A percentile compares a stretch with the other conserved stretches of the same genome.
These are phyloP conservation scores for Resseliella maxima DNA, from an alignment of 2,888 invertebrate genomes.

Conservation along the genomic window DNA sequence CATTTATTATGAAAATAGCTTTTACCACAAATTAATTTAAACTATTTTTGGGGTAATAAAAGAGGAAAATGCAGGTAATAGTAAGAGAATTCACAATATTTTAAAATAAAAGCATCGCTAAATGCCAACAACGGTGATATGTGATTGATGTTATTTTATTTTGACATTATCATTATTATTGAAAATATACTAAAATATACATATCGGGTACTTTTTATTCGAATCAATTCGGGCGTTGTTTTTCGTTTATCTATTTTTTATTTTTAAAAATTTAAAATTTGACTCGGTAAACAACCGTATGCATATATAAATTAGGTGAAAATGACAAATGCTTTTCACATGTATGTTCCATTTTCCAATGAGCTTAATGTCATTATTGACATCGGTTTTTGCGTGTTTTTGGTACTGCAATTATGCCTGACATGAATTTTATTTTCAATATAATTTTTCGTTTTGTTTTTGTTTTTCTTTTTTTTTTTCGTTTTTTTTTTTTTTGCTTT, in stretches of 20 bases:
- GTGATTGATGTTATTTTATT: background rate
- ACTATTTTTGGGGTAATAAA: constrained; percentile 25
- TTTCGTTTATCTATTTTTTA: background rate
- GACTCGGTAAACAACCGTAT: background rate
- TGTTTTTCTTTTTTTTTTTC: no score
- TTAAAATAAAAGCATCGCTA: background rate
- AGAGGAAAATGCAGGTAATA: background rate
- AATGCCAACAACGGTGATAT: background rate
- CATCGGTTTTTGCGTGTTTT: constrained; percentile 39
- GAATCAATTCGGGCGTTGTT: background rate
- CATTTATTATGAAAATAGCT: constrained; percentile 44
- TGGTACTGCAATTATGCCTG: constrained; percentile 13
- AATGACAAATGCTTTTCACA: constrained; percentile 35
- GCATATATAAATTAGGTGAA: background rate
- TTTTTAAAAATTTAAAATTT: background rate
- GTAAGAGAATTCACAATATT: constrained; percentile 15
- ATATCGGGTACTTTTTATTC: background rate
- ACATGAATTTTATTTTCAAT: background rate
- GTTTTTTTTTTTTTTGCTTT: no score
- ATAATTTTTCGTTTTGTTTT: background rate
- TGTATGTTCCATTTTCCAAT: constrained; percentile 36
- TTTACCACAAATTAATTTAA: constrained; percentile 51
- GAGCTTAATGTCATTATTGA: constrained; percentile 38
- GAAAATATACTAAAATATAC: background rate
- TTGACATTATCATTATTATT: background rate